These are phyloP conservation scores for Trileptium ribeirensis DNA, from an alignment of 2,888 invertebrate genomes.

Conservation along the genomic window DNA sequence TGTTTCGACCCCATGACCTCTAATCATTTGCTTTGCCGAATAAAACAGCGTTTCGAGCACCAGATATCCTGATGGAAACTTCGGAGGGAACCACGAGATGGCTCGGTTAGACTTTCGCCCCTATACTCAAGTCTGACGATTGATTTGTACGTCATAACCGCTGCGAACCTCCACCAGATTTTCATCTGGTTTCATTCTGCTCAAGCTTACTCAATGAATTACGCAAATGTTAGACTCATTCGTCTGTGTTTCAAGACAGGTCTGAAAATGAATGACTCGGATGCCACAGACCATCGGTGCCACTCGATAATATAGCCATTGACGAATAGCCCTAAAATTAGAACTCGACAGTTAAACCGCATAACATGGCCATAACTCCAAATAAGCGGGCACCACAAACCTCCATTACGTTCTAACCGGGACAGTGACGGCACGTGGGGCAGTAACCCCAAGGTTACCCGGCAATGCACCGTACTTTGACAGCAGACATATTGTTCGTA, in stretches of 20 bases:
- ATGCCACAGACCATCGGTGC: slow-evolving; percentile 28
- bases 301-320: too few relatives aligned
- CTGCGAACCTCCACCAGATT: slow-evolving; percentile 66
- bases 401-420: slow-evolving; percentile 54
- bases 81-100: too few relatives aligned
- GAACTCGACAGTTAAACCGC: too few relatives aligned
- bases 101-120: slow-evolving; percentile 65
- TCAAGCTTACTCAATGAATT: slow-evolving; percentile 67
- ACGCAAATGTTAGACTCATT: slow-evolving; percentile 67
- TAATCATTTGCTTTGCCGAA: too few relatives aligned
- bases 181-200: slow-evolving; percentile 65
- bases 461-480: too few relatives aligned
- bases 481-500: too few relatives aligned
- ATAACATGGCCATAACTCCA: slow-evolving; percentile 31
- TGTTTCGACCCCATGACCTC: slow-evolving; percentile 64
- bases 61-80: too few relatives aligned
- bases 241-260: slow-evolving; percentile 72
- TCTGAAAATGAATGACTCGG: slow-evolving; percentile 55
- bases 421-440: too few relatives aligned
- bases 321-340: too few relatives aligned
- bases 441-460: too few relatives aligned
- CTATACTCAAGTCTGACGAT: too few relatives aligned
- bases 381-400: slow-evolving; percentile 45
- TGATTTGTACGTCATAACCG: slow-evolving; percentile 72
- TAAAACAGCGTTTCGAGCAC: too few relatives aligned